A percentile compares a stretch with the other conserved stretches of the same genome.
phyloP scores from a whole-genome alignment of 2,888 invertebrate species.

The Empis stercorea region DNA sequence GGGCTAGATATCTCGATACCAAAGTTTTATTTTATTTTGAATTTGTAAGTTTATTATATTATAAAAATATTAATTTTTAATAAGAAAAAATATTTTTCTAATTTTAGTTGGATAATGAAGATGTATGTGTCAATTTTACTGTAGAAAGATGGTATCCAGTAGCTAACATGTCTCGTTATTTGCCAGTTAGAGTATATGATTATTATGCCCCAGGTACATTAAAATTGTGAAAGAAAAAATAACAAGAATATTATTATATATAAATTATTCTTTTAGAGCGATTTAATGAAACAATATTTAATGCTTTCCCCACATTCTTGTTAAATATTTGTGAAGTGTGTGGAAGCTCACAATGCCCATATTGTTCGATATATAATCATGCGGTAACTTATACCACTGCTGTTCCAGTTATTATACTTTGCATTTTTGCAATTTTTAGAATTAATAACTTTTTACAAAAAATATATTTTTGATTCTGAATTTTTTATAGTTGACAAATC shows the following conservation, averaged over 20 bases:
- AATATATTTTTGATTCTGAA: no score
- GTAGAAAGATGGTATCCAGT: conserved; percentile 92
- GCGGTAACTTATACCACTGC: conserved; percentile 27
- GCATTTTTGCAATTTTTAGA: not conserved
- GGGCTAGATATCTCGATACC: conserved; percentile 60
- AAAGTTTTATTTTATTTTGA: conserved; percentile 90
- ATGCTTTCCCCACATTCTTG: conserved; percentile 71
- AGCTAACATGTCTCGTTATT: conserved; percentile 88
- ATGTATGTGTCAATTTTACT: conserved; percentile 83
- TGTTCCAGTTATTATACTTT: not conserved
- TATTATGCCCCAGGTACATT: conserved; percentile 84
- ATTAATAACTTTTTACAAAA: not conserved
- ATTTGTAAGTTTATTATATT: conserved; percentile 74
- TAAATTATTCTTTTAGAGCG: conserved; percentile 50
- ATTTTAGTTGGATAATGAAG: conserved; percentile 65
- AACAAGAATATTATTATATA: not conserved
- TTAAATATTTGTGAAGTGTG: conserved; percentile 89
- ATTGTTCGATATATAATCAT: conserved; percentile 74
- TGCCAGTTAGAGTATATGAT: conserved; percentile 83
- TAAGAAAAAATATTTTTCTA: no score
- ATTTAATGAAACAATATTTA: conserved; percentile 84
- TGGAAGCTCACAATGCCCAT: conserved; percentile 87
- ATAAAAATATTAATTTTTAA: not conserved
- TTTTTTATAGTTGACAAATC: no score
- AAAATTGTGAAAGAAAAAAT: not conserved